Conservation (phyloP, 2,888 invertebrate genomes). For the Alloplasta piceator region DNA sequence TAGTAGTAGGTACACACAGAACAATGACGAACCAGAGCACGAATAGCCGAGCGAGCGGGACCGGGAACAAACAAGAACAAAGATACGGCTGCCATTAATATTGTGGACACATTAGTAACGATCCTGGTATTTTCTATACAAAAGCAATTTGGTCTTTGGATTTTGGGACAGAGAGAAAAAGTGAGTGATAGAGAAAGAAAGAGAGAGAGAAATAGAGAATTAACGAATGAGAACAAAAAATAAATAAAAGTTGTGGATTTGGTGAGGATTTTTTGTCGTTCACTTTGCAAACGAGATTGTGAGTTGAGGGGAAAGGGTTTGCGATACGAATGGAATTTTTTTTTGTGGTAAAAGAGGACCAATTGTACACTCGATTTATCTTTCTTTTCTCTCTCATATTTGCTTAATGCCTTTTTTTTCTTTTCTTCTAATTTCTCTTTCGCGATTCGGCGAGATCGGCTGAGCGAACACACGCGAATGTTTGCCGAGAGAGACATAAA, state of each 20-base stretch:
- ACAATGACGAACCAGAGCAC: conserved; percentile 84
- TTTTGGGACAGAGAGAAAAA: conserved; percentile 25
- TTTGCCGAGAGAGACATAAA: conserved; percentile 53
- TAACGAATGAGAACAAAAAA: conserved; percentile 11
- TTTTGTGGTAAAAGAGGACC: conserved; percentile 22
- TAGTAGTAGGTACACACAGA: conserved; percentile 83
- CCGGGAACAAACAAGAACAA: conserved; percentile 84
- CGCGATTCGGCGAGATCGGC: conserved; percentile 57
- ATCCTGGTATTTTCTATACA: conserved; percentile 81
- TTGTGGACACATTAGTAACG: conserved; percentile 83
- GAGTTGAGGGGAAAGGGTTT: conserved; percentile 37
- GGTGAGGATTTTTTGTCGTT: conserved; percentile 43
- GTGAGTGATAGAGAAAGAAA: conserved; percentile 12
- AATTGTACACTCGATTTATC: conserved; percentile 56
- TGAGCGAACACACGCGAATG: conserved; percentile 55
- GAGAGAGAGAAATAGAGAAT: conserved; percentile 19
- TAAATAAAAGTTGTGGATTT: conserved; percentile 32
- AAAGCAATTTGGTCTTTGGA: conserved; percentile 64
- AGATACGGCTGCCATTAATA: conserved; percentile 84
- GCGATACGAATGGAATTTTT: neutral
- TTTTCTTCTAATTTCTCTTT: conserved; percentile 27
- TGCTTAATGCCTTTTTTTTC: conserved; percentile 34
- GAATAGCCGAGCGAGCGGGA: conserved; percentile 84
- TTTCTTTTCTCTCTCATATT: conserved; percentile 32
- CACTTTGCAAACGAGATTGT: conserved; percentile 50